Conservation (phyloP, 2,888 invertebrate genomes). For the Cephus runcator region DNA sequence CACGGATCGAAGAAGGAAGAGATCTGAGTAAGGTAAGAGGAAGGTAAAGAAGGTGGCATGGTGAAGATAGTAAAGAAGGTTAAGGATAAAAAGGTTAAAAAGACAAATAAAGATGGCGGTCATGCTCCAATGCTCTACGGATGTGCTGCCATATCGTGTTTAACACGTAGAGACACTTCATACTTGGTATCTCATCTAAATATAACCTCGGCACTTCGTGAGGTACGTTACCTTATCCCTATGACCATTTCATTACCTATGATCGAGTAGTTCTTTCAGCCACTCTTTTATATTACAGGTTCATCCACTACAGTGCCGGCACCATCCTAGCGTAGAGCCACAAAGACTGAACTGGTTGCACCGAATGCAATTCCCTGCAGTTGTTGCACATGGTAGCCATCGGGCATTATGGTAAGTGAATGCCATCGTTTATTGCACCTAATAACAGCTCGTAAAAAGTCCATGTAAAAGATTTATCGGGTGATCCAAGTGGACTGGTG, state of each 20-base stretch:
- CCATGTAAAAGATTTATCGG: conserved; percentile 12
- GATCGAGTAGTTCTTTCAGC: background rate
- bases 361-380: background rate
- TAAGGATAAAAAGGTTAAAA: background rate
- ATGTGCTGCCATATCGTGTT: conserved; percentile 25
- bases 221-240: background rate
- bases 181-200: conserved; percentile 45
- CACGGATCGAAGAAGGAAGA: background rate
- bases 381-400: conserved; percentile 4
- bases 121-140: background rate
- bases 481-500: conserved; percentile 1
- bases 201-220: conserved; percentile 32
- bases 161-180: conserved; percentile 45
- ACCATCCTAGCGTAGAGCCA: background rate
- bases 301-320: background rate
- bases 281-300: background rate
- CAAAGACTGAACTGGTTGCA: background rate
- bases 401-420: conserved; percentile 23
- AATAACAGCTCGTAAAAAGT: conserved; percentile 27
- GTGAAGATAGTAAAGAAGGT: background rate
- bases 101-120: background rate
- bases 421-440: conserved; percentile 30
- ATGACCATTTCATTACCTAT: background rate
- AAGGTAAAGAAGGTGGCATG: background rate
- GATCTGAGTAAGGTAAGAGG: background rate